Percentiles rank a stretch among this genome's conserved stretches.
These are phyloP conservation scores for Mercenaria mercenaria DNA, from an alignment of 1,140 invertebrate genomes.

Conservation along the genomic window DNA sequence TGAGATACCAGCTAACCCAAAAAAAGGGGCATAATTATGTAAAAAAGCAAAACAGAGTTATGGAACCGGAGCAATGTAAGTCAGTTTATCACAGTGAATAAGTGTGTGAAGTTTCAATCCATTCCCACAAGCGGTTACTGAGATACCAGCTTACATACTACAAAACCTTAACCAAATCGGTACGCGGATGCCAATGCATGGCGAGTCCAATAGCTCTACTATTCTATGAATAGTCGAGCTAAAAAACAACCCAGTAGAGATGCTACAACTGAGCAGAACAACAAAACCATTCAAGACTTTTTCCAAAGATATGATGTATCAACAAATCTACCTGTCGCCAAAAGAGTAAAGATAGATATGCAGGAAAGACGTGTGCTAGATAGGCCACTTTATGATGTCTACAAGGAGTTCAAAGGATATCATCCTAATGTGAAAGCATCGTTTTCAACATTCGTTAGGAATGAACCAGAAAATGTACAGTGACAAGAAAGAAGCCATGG, in stretches of 20 bases:
- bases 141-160: no score
- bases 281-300: slow-evolving; percentile 14
- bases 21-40: no score
- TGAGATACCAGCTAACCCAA: no score
- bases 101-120: no score
- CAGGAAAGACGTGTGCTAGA: slow-evolving; percentile 43
- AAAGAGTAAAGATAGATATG: slow-evolving; percentile 39
- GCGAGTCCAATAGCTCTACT: no score
- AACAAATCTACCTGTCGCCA: slow-evolving; percentile 52
- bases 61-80: no score
- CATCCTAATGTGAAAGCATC: slow-evolving; percentile 13
- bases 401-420: slow-evolving; percentile 22
- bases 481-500: slow-evolving; percentile 44
- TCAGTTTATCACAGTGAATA: no score
- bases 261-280: slow-evolving; percentile 16
- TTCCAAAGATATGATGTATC: slow-evolving; percentile 48
- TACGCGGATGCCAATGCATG: no score
- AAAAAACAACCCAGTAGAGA: slow-evolving; percentile 22
- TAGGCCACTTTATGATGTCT: slow-evolving; percentile 9
- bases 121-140: no score
- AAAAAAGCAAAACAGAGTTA: no score
- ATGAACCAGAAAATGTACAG: slow-evolving; percentile 48
- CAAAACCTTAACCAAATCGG: no score
- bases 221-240: no score
- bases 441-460: slow-evolving; percentile 42